phyloP scores from a whole-genome alignment of 1,140 invertebrate species.

The Drosophila busckii region DNA sequence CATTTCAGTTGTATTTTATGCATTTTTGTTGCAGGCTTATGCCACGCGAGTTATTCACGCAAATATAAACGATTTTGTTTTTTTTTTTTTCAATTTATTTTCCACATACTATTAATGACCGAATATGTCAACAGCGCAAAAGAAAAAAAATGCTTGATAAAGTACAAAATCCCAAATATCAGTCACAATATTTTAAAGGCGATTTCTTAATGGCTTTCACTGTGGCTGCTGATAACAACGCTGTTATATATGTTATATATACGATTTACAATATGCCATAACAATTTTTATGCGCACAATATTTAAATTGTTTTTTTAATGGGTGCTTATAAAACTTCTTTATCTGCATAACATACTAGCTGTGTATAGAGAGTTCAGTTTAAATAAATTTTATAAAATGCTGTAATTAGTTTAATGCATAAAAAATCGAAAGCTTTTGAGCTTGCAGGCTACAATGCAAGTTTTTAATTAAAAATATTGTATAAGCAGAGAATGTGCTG shows the following conservation, averaged over 20 bases:
- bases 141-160: conserved; percentile 24
- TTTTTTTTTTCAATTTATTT: conserved; percentile 38
- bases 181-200: conserved; percentile 39
- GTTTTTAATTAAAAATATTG: too few species aligned
- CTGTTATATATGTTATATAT: conserved; percentile 33
- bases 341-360: too few species aligned
- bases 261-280: conserved; percentile 35
- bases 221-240: conserved; percentile 53
- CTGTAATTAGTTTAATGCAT: too few species aligned
- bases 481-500: too few species aligned
- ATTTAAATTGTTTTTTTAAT: too few species aligned
- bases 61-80: conserved; percentile 22
- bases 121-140: conserved; percentile 34
- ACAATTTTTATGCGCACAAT: conserved; percentile 28
- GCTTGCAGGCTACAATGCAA: too few species aligned
- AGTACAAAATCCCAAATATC: conserved; percentile 34
- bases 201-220: conserved; percentile 10
- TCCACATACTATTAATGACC: conserved; percentile 43
- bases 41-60: conserved; percentile 15
- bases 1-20: background rate
- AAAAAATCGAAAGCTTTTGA: too few species aligned
- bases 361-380: too few species aligned
- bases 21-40: background rate
- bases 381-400: too few species aligned
- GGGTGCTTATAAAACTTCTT: too few species aligned